These are phyloP conservation scores for Odontomachus brunneus DNA, from an alignment of 1,140 invertebrate genomes.

Conservation along the genomic window DNA sequence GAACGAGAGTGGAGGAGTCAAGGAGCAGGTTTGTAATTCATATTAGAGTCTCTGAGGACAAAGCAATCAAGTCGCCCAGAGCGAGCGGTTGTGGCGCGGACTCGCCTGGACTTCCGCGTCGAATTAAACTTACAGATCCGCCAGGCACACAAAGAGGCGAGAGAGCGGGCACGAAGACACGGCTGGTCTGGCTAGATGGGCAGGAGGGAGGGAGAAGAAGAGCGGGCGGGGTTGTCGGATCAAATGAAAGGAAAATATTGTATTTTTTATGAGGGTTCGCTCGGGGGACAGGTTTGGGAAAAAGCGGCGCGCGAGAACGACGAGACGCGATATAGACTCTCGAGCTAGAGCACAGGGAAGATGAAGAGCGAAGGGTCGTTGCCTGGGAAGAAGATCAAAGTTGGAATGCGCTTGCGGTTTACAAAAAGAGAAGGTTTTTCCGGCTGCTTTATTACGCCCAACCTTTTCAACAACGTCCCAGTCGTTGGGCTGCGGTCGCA, in stretches of 20 bases:
- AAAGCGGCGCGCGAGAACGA: not conserved
- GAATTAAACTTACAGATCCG: conserved; percentile 78
- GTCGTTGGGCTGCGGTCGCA: conserved; percentile 47
- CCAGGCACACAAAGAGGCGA: conserved; percentile 60
- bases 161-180: not conserved
- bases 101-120: conserved; percentile 64
- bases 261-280: conserved; percentile 72
- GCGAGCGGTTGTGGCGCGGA: conserved; percentile 50
- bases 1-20: conserved; percentile 30
- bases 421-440: conserved; percentile 47
- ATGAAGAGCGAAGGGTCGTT: conserved; percentile 3
- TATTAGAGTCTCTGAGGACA: conserved; percentile 72
- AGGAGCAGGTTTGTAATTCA: conserved; percentile 74
- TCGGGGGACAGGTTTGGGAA: conserved; percentile 28
- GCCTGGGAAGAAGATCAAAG: conserved; percentile 66
- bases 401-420: conserved; percentile 56
- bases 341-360: conserved; percentile 5
- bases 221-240: conserved; percentile 36
- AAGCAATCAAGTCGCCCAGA: conserved; percentile 70
- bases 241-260: conserved; percentile 75
- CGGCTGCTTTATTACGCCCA: conserved; percentile 65
- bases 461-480: conserved; percentile 39
- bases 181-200: not conserved
- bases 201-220: not conserved
- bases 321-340: not conserved